phyloP scores from a whole-genome alignment of 2,113 vertebrate species.

The Caranx ignobilis region DNA sequence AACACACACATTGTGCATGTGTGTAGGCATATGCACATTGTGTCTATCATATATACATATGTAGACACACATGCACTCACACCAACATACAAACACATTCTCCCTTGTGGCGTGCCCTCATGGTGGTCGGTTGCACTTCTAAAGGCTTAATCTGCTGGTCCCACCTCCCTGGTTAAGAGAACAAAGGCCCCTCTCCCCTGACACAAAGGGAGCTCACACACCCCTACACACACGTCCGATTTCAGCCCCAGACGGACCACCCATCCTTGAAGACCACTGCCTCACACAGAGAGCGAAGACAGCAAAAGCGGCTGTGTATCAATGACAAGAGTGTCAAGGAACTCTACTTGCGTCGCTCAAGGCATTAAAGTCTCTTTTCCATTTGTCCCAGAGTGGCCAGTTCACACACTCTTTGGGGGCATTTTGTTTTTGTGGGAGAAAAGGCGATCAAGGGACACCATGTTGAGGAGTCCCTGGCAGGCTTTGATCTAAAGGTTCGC shows the following conservation, averaged over 20 bases:
- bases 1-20: not conserved
- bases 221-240: slow-evolving; percentile 79
- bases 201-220: slow-evolving; percentile 81
- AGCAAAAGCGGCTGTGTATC: slow-evolving; percentile 47
- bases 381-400: slow-evolving; percentile 61
- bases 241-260: slow-evolving; percentile 80
- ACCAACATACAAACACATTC: slow-evolving; percentile 51
- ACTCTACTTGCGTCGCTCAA: slow-evolving; percentile 52
- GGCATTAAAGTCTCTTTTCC: slow-evolving; percentile 68
- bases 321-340: slow-evolving; percentile 58
- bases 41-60: not conserved
- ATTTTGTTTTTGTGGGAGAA: slow-evolving; percentile 63
- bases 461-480: slow-evolving; percentile 39
- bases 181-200: slow-evolving; percentile 80
- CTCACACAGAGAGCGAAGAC: slow-evolving; percentile 51
- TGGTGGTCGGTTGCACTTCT: slow-evolving; percentile 83
- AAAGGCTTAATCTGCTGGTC: slow-evolving; percentile 84
- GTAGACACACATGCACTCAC: slow-evolving; percentile 16
- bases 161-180: slow-evolving; percentile 84
- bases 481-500: slow-evolving; percentile 68
- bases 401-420: slow-evolving; percentile 71
- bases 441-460: slow-evolving; percentile 62
- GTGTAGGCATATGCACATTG: not conserved
- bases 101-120: slow-evolving; percentile 77
- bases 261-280: slow-evolving; percentile 78